phyloP scores from a whole-genome alignment of 2,113 vertebrate species.

The Pluvialis apricaria region DNA sequence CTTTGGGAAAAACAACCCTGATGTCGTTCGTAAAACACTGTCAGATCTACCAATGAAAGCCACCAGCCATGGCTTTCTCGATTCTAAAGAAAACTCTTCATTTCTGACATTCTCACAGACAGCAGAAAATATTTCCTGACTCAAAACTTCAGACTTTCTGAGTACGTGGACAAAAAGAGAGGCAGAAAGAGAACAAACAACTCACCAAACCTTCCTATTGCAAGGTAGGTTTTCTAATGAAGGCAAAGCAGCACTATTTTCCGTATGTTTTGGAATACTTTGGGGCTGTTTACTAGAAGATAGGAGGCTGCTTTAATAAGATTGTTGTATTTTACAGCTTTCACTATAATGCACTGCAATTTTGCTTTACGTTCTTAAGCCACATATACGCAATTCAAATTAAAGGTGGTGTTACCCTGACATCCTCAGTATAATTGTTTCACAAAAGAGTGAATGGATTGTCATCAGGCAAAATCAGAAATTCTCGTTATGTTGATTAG shows the following conservation, averaged over 20 bases:
- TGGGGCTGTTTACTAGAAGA: not conserved
- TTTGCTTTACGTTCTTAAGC: not conserved
- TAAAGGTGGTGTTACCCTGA: not conserved
- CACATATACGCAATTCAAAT: not conserved
- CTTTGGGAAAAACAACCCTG: not conserved
- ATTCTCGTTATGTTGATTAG: not conserved
- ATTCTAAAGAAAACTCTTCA: not conserved
- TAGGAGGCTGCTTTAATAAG: not conserved
- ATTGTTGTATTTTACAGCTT: not conserved
- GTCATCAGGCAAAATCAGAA: constrained; percentile 14
- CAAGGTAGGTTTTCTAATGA: not conserved
- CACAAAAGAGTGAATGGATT: not conserved
- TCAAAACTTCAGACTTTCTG: not conserved
- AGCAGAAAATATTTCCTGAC: not conserved
- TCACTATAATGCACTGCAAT: not conserved
- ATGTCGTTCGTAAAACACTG: not conserved
- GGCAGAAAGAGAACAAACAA: not conserved
- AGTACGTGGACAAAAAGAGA: not conserved
- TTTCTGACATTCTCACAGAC: not conserved
- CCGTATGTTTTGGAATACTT: not conserved
- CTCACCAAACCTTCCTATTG: not conserved
- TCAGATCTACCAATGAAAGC: not conserved
- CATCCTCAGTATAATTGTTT: not conserved
- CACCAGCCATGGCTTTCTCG: not conserved
- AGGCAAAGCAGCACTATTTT: not conserved